These are phyloP conservation scores for Colossoma macropomum DNA, from an alignment of 2,113 vertebrate species.

Conservation along the genomic window DNA sequence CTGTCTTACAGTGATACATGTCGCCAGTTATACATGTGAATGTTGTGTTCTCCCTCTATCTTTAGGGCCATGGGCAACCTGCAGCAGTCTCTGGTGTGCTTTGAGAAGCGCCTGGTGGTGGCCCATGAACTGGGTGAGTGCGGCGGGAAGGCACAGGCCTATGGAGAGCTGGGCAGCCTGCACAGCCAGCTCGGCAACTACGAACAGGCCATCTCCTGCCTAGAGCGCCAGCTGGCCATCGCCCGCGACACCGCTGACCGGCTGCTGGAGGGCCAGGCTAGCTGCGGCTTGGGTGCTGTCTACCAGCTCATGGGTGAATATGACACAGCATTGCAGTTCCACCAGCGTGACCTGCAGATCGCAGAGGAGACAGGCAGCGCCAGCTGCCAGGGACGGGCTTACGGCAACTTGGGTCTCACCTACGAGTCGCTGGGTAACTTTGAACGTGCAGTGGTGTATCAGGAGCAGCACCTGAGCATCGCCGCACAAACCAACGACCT, in stretches of 20 bases:
- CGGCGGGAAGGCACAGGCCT: constrained; percentile 92
- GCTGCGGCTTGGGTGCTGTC: constrained; percentile 87
- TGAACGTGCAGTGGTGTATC: constrained; percentile 91
- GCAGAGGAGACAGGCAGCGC: constrained; percentile 89
- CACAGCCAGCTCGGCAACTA: constrained; percentile 97
- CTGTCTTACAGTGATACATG: neutral
- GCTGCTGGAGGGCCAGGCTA: constrained; percentile 88
- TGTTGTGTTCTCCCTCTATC: neutral
- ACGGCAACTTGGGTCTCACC: constrained; percentile 93
- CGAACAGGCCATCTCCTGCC: constrained; percentile 93
- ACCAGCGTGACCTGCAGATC: constrained; percentile 92
- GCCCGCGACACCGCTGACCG: constrained; percentile 86
- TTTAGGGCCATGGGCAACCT: constrained; percentile 90
- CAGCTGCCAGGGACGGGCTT: constrained; percentile 87
- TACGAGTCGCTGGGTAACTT: constrained; percentile 93
- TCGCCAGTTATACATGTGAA: neutral
- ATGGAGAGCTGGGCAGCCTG: constrained; percentile 91
- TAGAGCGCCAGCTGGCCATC: constrained; percentile 92
- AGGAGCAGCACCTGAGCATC: constrained; percentile 95
- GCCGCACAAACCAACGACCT: constrained; percentile 93
- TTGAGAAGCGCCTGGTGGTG: constrained; percentile 94
- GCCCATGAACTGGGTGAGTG: constrained; percentile 92
- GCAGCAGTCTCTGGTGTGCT: constrained; percentile 95
- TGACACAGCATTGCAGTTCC: constrained; percentile 90
- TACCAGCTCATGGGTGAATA: constrained; percentile 97